Evolutionary conservation across 2,113 vertebrate species (phyloP).

Genomic region (Cricetomys ansorgei): DNA sequence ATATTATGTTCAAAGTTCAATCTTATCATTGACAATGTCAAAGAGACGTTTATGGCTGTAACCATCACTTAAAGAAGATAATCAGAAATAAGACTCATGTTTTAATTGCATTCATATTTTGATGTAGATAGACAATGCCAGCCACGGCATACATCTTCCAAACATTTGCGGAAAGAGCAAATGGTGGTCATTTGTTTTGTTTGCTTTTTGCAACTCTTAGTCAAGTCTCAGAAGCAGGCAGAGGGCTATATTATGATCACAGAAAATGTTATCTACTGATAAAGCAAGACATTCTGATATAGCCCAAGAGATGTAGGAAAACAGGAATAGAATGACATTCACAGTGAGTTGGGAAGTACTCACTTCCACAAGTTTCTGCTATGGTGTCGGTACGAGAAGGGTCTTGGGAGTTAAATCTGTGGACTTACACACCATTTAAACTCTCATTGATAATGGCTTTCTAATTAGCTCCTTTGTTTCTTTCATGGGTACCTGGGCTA

Average conservation of each 20-base stretch:
- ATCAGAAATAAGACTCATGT: neutral
- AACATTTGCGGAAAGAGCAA: neutral
- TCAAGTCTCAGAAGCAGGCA: neutral
- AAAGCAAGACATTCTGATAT: neutral
- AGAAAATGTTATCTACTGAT: neutral
- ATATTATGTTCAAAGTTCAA: neutral
- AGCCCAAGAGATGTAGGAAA: neutral
- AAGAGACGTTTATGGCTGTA: neutral
- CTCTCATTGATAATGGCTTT: constrained; percentile 53
- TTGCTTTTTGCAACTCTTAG: neutral
- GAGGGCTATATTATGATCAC: neutral
- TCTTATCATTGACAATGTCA: neutral
- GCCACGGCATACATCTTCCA: neutral
- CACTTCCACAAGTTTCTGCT: neutral
- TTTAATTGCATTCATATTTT: neutral
- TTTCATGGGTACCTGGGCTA: constrained; percentile 8
- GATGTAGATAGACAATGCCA: neutral
- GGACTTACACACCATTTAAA: neutral
- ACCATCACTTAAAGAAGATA: neutral
- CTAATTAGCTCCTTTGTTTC: constrained; percentile 44
- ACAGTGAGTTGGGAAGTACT: neutral
- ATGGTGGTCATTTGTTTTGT: neutral
- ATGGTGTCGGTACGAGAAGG: neutral
- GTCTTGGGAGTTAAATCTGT: constrained; percentile 37
- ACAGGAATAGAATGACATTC: too few relatives aligned